A percentile compares a stretch with the other conserved stretches of the same genome.
These are phyloP conservation scores for Andricus grossulariae DNA, from an alignment of 1,140 invertebrate genomes.

Conservation along the genomic window DNA sequence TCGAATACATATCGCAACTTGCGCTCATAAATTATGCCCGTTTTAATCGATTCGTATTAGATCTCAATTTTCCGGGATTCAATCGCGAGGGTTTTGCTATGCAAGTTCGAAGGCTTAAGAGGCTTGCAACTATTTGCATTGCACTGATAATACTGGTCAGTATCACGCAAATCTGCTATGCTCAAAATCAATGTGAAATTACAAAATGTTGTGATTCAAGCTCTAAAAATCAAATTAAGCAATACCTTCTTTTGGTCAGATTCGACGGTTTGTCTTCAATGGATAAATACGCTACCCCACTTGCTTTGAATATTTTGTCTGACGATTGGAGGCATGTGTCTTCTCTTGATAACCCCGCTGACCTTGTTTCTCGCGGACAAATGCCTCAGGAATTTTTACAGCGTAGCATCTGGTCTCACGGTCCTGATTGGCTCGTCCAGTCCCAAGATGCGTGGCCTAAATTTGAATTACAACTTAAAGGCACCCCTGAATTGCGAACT, in stretches of 20 bases:
- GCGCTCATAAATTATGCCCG: not conserved
- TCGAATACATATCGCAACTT: no score
- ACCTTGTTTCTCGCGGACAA: no score
- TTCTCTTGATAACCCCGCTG: no score
- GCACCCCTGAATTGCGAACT: not conserved
- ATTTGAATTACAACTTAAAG: no score
- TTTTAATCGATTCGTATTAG: constrained; percentile 6
- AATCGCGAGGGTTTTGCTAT: constrained; percentile 46
- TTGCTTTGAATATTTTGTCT: no score
- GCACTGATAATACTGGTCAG: constrained; percentile 23
- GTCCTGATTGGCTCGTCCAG: no score
- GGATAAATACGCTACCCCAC: no score
- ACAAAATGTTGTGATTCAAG: not conserved
- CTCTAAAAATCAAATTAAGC: not conserved
- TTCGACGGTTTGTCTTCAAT: not conserved
- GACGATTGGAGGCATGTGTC: no score
- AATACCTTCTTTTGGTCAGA: not conserved
- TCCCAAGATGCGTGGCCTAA: no score
- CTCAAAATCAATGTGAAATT: constrained; percentile 58
- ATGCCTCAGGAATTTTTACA: no score
- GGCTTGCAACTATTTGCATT: constrained; percentile 44
- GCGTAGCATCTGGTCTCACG: no score
- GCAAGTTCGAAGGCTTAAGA: constrained; percentile 37
- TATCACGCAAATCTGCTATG: constrained; percentile 45
- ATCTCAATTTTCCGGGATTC: not conserved